phyloP scores from a whole-genome alignment of 2,113 vertebrate species.

The Dendrocopos noguchii region DNA sequence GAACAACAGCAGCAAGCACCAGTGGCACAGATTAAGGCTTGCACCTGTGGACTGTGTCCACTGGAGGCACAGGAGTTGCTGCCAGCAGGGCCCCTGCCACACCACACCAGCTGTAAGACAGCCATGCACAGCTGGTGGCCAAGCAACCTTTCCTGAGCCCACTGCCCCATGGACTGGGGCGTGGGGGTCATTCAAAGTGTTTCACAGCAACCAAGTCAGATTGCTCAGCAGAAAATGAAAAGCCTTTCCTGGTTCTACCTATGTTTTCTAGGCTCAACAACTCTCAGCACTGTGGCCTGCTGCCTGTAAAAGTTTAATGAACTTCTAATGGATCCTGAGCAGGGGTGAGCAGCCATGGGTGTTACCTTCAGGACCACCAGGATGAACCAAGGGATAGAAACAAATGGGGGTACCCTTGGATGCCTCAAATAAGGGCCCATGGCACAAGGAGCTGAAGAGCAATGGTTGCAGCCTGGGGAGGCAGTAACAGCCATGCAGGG shows the following conservation, averaged over 20 bases:
- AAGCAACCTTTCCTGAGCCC: fast-evolving
- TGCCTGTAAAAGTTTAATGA: background rate
- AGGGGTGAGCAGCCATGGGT: background rate
- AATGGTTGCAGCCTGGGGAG: background rate
- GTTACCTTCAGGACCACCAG: fast-evolving
- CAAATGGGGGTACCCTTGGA: background rate
- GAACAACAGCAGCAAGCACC: background rate
- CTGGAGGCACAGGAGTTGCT: background rate
- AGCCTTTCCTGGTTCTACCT: background rate
- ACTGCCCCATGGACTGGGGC: background rate
- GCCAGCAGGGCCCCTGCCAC: background rate
- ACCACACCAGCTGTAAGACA: background rate
- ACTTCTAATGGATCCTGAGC: background rate
- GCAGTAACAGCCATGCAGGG: background rate
- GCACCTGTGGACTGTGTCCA: background rate
- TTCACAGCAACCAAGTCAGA: background rate
- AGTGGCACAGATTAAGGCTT: background rate
- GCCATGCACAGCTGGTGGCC: background rate
- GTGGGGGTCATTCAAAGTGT: background rate
- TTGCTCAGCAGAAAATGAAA: background rate
- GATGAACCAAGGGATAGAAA: background rate
- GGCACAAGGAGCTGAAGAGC: background rate
- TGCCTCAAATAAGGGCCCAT: background rate
- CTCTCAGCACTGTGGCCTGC: background rate
- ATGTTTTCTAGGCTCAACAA: background rate